A percentile compares a stretch with the other conserved stretches of the same genome.
Conservation (phyloP, 2,888 invertebrate genomes). For the Troides aeacus region DNA sequence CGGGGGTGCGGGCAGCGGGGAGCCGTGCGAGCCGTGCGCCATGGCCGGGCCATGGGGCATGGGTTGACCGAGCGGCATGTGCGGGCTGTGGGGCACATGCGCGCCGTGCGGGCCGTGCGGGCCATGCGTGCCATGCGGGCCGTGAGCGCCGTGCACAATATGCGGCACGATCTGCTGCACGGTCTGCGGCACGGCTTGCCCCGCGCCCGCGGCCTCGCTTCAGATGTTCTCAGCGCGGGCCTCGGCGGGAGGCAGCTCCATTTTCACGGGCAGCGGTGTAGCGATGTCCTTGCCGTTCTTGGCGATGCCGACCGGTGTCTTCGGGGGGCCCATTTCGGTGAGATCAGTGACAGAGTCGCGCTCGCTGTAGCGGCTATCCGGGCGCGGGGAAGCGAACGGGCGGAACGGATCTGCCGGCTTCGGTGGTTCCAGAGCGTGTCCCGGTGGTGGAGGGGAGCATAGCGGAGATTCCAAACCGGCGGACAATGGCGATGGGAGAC, state of each 20-base stretch:
- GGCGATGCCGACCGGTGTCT: slow-evolving; percentile 54
- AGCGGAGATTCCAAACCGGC: slow-evolving; percentile 82
- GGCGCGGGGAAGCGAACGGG: slow-evolving; percentile 80
- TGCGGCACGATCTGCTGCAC: slow-evolving; percentile 57
- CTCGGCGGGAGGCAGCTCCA: slow-evolving; percentile 82
- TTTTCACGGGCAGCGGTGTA: slow-evolving; percentile 83
- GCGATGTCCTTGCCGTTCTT: slow-evolving; percentile 69
- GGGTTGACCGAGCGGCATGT: slow-evolving; percentile 53
- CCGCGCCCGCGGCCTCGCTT: slow-evolving; percentile 75
- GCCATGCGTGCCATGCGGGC: slow-evolving; percentile 43
- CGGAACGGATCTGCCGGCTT: slow-evolving; percentile 76
- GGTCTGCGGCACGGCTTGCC: slow-evolving; percentile 27
- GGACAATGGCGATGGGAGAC: slow-evolving; percentile 77
- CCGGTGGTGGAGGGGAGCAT: slow-evolving; percentile 82
- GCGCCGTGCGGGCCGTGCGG: slow-evolving; percentile 38
- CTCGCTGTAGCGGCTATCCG: slow-evolving; percentile 83
- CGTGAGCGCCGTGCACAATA: slow-evolving; percentile 43
- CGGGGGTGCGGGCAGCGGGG: slow-evolving; percentile 54
- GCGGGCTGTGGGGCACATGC: slow-evolving; percentile 50
- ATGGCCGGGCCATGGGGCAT: slow-evolving; percentile 41
- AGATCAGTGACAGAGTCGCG: slow-evolving; percentile 76
- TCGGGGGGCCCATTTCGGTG: slow-evolving; percentile 71
- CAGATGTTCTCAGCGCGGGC: slow-evolving; percentile 80
- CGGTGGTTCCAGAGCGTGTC: slow-evolving; percentile 83
- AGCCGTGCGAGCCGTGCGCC: slow-evolving; percentile 36